Base-by-base conservation (phyloP, 2,113 vertebrate species). In the Callipepla squamata region DNA sequence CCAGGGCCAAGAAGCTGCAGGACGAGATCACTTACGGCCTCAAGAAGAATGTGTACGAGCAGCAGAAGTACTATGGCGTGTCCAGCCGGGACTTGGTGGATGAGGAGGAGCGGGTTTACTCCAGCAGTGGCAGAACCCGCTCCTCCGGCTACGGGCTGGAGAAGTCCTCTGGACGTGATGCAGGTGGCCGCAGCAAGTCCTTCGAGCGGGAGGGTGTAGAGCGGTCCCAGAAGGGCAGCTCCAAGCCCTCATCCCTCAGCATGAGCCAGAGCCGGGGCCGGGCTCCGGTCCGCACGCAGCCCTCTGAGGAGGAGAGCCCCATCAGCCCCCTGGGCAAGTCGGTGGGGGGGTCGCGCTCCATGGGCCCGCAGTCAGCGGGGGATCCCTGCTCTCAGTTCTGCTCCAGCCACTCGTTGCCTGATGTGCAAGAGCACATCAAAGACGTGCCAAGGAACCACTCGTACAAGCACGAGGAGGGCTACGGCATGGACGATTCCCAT, bases 331-430 rank as follows among this genome's bases (percentile, higher is more conserved):
- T 99, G 91, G 99, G 99, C 53, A 99, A 98, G 93, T 97, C 97
- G 15, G 96, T 98, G 78, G 98, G 98, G 47, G 98, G 98, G 34
- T 98, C 98, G 30, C 98, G 98, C 38, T 95, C 98, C 13, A 87
- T 97, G 0, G 98, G 99, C 42, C 97, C 98, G 73, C 98, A 97
- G 6, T 91, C 96, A 1, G 53, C 59, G 0, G 97, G 98, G 85
- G 99, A 99, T 53, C 97, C 98, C 82, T 98, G 99, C 94, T 98
- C 99, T 77, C 99, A 98, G 92, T 99, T 99, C 93, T 99, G 99
- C 92, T 99, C 99, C 92, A 99, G 99, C 96, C 99, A 99, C 97
- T 99, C 99, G 17, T 98, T 99, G 97, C 99, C 99, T 95, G 99
- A 99, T 81, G 99, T 99, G 88, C 99, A 99, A 97, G 99, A 99